Conservation (phyloP, 2,113 vertebrate genomes). For the Dicentrarchus labrax region DNA sequence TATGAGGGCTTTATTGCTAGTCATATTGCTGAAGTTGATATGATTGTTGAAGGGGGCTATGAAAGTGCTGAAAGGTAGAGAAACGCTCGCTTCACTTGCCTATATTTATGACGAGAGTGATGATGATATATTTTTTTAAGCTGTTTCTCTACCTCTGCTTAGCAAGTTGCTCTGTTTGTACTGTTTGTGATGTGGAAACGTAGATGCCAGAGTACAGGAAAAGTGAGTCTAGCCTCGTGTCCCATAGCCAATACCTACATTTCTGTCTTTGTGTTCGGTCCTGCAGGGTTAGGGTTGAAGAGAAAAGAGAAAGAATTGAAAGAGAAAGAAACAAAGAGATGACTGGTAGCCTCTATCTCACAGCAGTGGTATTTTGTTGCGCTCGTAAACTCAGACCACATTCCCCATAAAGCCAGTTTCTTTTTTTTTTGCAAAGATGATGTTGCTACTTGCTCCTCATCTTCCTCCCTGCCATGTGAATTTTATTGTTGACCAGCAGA, state of each 20-base stretch:
- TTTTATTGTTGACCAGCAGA: slow-evolving; percentile 2
- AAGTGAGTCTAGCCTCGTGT: background rate
- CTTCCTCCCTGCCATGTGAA: background rate
- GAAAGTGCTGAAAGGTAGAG: slow-evolving; percentile 19
- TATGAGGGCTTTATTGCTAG: slow-evolving; percentile 32
- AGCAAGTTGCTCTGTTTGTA: background rate
- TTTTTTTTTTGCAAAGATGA: background rate
- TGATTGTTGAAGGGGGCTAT: slow-evolving; percentile 18
- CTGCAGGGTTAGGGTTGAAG: too few species aligned
- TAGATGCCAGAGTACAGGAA: background rate
- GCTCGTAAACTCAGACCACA: slow-evolving; percentile 10
- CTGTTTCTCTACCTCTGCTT: background rate
- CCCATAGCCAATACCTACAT: background rate
- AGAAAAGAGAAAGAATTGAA: too few species aligned
- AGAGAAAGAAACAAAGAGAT: background rate
- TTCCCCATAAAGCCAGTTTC: slow-evolving; percentile 13
- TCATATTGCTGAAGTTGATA: slow-evolving; percentile 15
- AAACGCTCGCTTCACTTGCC: background rate
- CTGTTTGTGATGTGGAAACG: background rate
- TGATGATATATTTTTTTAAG: background rate
- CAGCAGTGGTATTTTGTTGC: slow-evolving; percentile 30
- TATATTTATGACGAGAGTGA: slow-evolving; percentile 10
- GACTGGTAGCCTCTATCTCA: slow-evolving; percentile 5
- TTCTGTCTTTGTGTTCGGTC: background rate
- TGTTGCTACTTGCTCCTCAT: background rate